These are phyloP conservation scores for Ctenosaura bakeri DNA, from an alignment of 2,797 vertebrate species.

Conservation along the genomic window DNA sequence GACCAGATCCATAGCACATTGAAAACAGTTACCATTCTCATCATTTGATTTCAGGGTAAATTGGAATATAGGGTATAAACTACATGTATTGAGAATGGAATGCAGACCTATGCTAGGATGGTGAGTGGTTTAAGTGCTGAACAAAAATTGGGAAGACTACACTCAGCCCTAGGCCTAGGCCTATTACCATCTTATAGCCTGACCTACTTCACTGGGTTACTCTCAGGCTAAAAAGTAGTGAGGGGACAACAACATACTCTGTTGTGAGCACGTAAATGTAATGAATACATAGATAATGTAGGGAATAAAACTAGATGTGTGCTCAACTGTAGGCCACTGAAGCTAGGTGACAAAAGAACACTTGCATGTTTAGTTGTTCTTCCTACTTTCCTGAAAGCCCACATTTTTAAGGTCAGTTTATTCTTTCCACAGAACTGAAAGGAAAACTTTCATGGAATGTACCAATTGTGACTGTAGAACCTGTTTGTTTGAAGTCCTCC, in stretches of 20 bases:
- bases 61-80: not conserved
- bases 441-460: not conserved
- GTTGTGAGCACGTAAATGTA: not conserved
- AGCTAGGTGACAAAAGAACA: not conserved
- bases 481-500: not conserved
- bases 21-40: conserved; percentile 8
- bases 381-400: not conserved
- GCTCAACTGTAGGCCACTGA: not conserved
- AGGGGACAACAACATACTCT: not conserved
- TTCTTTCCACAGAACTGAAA: not conserved
- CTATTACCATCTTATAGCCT: not conserved
- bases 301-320: not conserved
- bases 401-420: not conserved
- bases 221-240: not conserved
- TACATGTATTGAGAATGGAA: not conserved
- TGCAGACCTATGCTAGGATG: not conserved
- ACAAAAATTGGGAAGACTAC: not conserved
- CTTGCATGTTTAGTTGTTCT: not conserved
- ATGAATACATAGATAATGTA: not conserved
- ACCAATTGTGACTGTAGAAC: not conserved
- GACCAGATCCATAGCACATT: conserved; percentile 1
- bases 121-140: not conserved
- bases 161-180: not conserved
- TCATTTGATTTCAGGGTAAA: conserved; percentile 11
- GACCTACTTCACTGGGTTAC: not conserved